These are phyloP conservation scores for Sardinella longiceps DNA, from an alignment of 2,797 vertebrate species.

Conservation along the genomic window DNA sequence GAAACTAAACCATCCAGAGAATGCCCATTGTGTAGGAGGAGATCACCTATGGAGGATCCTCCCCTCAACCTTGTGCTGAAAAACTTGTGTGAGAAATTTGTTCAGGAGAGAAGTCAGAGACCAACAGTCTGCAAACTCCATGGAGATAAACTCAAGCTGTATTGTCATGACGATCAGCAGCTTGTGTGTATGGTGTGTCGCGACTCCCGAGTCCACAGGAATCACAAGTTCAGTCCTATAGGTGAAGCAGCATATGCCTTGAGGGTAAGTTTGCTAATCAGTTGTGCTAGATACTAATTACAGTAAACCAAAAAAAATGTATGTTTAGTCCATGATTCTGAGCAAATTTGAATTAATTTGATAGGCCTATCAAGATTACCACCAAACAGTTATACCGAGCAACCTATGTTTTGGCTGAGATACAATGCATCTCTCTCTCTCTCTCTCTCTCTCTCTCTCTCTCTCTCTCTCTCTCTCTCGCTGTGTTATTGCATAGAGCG, in stretches of 20 bases:
- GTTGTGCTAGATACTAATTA: too few relatives aligned
- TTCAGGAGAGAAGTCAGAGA: background rate
- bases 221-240: background rate
- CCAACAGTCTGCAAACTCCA: background rate
- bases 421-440: too few relatives aligned
- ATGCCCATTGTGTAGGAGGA: background rate
- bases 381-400: too few relatives aligned
- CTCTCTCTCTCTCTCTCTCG: too few relatives aligned
- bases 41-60: background rate
- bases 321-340: too few relatives aligned
- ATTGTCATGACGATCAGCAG: background rate
- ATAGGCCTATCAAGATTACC: too few relatives aligned
- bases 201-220: background rate
- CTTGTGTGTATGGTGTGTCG: background rate
- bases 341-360: too few relatives aligned
- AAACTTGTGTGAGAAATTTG: background rate
- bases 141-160: background rate
- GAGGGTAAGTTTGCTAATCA: background rate
- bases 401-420: too few relatives aligned
- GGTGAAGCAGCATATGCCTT: background rate
- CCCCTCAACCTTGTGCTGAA: background rate
- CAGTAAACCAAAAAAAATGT: too few relatives aligned
- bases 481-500: too few relatives aligned
- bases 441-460: too few relatives aligned
- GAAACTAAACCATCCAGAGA: background rate